phyloP scores from a whole-genome alignment of 2,888 invertebrate species.

The Rambutsinella grinnellia region DNA sequence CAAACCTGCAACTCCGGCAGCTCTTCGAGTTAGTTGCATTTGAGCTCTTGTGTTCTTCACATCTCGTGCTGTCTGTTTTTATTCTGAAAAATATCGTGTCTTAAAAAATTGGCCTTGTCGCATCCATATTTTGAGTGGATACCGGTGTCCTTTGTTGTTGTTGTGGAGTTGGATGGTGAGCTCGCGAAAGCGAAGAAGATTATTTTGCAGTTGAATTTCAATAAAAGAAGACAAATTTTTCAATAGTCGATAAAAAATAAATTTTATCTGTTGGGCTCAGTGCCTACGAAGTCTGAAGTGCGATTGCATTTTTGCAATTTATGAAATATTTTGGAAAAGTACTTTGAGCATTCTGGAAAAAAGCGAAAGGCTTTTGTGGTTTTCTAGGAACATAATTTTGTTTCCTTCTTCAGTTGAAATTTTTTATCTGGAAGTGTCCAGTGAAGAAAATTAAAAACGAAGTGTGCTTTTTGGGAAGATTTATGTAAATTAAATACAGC shows the following conservation, averaged over 20 bases:
- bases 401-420: not conserved
- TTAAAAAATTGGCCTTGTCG: not conserved
- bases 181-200: not conserved
- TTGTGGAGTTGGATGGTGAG: not conserved
- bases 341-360: not conserved
- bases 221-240: not conserved
- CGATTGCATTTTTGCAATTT: not conserved
- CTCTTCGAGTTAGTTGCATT: slow-evolving; percentile 26
- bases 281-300: too few species aligned
- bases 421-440: not conserved
- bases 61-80: slow-evolving; percentile 29
- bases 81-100: not conserved
- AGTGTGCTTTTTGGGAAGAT: not conserved
- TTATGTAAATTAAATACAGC: not conserved
- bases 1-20: slow-evolving; percentile 29
- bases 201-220: not conserved
- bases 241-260: not conserved
- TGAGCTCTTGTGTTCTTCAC: slow-evolving; percentile 39
- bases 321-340: not conserved
- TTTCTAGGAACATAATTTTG: not conserved
- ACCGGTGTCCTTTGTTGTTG: slow-evolving; percentile 21
- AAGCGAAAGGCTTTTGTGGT: not conserved
- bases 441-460: not conserved
- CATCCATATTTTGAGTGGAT: slow-evolving; percentile 1
- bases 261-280: slow-evolving; percentile 46